These are phyloP conservation scores for Microplitis demolitor DNA, from an alignment of 1,140 invertebrate species.

Conservation along the genomic window DNA sequence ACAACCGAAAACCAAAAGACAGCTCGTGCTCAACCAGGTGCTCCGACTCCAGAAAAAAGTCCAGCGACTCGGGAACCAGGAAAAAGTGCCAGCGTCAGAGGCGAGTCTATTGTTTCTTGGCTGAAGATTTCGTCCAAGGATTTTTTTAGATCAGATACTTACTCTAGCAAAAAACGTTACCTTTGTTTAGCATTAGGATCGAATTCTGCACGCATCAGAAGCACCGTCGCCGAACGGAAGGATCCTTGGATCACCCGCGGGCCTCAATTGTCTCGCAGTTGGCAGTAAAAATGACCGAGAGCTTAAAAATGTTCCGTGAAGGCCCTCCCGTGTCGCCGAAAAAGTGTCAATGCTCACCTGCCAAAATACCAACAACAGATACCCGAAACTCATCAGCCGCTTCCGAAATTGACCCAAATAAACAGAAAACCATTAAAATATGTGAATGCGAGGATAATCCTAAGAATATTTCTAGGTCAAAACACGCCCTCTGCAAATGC, in stretches of 20 bases:
- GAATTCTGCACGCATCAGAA: conserved; percentile 7
- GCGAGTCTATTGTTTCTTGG: conserved; percentile 18
- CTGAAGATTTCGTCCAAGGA: conserved; percentile 23
- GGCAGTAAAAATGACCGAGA: too few species aligned
- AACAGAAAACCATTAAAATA: conserved; percentile 3
- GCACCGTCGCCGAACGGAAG: too few species aligned
- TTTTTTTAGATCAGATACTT: neutral
- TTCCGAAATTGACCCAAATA: neutral
- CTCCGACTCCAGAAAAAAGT: neutral
- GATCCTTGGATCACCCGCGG: neutral
- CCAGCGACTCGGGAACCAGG: too few species aligned
- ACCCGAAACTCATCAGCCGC: too few species aligned
- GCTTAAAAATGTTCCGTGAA: too few species aligned
- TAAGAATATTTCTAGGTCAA: neutral
- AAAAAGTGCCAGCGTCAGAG: conserved; percentile 16
- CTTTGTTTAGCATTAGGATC: conserved; percentile 19
- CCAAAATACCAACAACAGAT: too few species aligned
- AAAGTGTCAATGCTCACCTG: too few species aligned
- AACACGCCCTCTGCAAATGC: conserved; percentile 7
- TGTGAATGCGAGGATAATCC: conserved; percentile 20
- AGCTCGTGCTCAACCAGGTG: neutral
- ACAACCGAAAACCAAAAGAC: neutral
- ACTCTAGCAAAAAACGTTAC: neutral
- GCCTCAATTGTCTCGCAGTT: neutral
- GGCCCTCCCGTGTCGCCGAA: too few species aligned